Evolutionary conservation across 2,888 invertebrate species (phyloP).

Genomic region (Cheilosia soror): DNA sequence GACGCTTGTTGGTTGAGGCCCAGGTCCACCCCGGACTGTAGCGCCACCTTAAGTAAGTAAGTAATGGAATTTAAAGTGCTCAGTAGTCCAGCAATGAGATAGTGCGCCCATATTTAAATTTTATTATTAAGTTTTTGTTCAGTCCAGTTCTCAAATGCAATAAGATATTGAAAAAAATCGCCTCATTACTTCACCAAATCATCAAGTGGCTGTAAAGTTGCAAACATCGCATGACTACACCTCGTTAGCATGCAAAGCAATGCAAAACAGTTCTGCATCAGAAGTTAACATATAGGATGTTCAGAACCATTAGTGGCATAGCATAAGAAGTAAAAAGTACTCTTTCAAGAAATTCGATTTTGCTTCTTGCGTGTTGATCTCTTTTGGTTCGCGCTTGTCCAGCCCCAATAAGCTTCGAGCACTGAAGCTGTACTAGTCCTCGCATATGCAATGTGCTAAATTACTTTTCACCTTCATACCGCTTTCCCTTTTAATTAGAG

Average conservation of each 20-base stretch:
- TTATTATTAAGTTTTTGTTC: too few species aligned
- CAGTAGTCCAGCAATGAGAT: too few species aligned
- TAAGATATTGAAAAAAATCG: neutral
- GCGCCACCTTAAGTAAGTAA: too few species aligned
- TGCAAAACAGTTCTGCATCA: conserved; percentile 54
- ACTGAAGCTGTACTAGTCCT: neutral
- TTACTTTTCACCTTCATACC: too few species aligned
- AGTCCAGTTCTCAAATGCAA: neutral
- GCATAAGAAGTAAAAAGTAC: neutral
- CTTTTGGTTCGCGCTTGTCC: conserved; percentile 44
- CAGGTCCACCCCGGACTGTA: too few species aligned
- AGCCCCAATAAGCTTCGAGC: conserved; percentile 46
- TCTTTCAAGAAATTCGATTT: conserved; percentile 9
- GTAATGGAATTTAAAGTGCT: too few species aligned
- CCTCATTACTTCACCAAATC: conserved; percentile 16
- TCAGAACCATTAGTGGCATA: conserved; percentile 36
- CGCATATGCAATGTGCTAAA: too few species aligned
- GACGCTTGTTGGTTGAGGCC: too few species aligned
- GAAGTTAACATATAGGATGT: conserved; percentile 29
- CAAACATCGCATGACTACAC: conserved; percentile 46
- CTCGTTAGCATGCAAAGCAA: conserved; percentile 39
- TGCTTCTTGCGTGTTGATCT: conserved; percentile 48
- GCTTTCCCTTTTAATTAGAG: too few species aligned
- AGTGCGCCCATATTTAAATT: too few species aligned
- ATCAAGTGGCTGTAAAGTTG: conserved; percentile 7